Evolutionary conservation across 2,888 invertebrate species (phyloP).

Genomic region (Epistrophe eligans): DNA sequence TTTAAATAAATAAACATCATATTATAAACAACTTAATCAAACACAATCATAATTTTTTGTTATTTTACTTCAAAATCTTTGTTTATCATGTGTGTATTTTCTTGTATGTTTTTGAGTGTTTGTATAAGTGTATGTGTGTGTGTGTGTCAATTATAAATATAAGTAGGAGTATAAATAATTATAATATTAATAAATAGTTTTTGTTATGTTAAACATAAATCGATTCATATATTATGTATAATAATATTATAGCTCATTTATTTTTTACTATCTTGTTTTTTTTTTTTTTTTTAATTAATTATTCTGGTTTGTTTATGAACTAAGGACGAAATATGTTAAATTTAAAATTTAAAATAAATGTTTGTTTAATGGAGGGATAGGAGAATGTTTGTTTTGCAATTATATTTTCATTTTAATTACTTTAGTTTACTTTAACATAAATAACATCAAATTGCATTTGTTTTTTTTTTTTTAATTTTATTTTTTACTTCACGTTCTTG

Average conservation of each 20-base stretch:
- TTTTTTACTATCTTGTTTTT: slow-evolving; percentile 49
- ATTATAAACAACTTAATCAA: slow-evolving; percentile 79
- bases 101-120: slow-evolving; percentile 42
- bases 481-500: slow-evolving; percentile 53
- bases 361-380: slow-evolving; percentile 67
- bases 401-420: slow-evolving; percentile 56
- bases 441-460: slow-evolving; percentile 77
- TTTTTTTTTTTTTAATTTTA: slow-evolving; percentile 55
- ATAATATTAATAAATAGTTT: slow-evolving; percentile 65
- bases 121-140: slow-evolving; percentile 28
- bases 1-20: slow-evolving; percentile 80
- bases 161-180: slow-evolving; percentile 74
- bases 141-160: slow-evolving; percentile 57
- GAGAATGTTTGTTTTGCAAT: slow-evolving; percentile 75
- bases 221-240: slow-evolving; percentile 39
- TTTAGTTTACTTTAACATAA: slow-evolving; percentile 69
- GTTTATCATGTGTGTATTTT: slow-evolving; percentile 45
- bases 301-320: slow-evolving; percentile 46
- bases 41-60: slow-evolving; percentile 77
- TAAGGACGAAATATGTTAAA: slow-evolving; percentile 62
- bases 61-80: slow-evolving; percentile 72
- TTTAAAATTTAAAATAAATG: slow-evolving; percentile 52
- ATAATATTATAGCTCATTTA: slow-evolving; percentile 40
- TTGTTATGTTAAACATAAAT: slow-evolving; percentile 73
- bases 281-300: slow-evolving; percentile 19